Base-by-base conservation (phyloP, 2,888 invertebrate species). In the Scrobipalpa atriplicella region DNA sequence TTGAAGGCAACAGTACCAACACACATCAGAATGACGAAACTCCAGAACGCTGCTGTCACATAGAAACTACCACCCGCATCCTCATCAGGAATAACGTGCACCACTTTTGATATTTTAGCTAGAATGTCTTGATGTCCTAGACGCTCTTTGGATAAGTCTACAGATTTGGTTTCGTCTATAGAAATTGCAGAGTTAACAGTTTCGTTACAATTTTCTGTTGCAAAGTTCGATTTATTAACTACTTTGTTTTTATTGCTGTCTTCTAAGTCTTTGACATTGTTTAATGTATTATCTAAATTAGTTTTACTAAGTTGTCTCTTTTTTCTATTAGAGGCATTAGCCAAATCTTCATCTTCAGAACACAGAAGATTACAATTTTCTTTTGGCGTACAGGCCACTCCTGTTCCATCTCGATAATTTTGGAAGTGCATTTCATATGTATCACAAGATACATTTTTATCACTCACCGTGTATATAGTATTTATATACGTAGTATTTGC, bases 1-100 rank as follows among this genome's bases (percentile, higher is more conserved):
- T 97, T 97, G 79, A 96, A 97, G 2, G 96, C 95, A 67, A 97
- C 95, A 1, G 95, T 96, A 38, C 97, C 97, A 0, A 96, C 71
- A 56, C 95, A 95, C 93, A 96, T 94, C 21, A 96, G 83, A 0
- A 95, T 71, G 0, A 97, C 94, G 73, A 96, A 97, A 2, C 93
- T 89, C 96, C 96, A 97, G 82, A 97, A 97, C 0, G 94, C 93
- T 0, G 86, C 75, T 0, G 95, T 94, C 68, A 86, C 86, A 74
- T 96, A 96, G 18, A 96, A 83, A 70, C 74, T 84, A 36, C 74
- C 73, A n/a, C 54, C 68, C 8, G 68, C 70, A 47, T 69, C n/a
- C 51, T 56, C 56, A 21, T 54, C 1, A 18, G 54, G n/a, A 29
- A 21, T 29, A 7, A 16, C 41, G 3, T 54, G 64, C 13, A 52